These are phyloP conservation scores for Phyllopteryx taeniolatus DNA, from an alignment of 2,113 vertebrate genomes.

Conservation along the genomic window DNA sequence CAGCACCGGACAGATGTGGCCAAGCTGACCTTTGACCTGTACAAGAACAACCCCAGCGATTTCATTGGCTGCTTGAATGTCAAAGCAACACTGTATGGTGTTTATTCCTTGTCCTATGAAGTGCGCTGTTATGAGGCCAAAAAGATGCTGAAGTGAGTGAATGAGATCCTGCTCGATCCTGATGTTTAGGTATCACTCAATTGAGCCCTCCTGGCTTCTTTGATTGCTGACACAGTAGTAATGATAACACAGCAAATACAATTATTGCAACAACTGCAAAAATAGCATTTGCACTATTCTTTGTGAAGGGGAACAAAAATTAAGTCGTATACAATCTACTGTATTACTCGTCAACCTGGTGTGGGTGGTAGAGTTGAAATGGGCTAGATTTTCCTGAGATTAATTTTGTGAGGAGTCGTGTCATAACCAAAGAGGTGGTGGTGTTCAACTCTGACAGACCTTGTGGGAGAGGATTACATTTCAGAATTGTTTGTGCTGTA, in stretches of 20 bases:
- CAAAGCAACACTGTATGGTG: slow-evolving; percentile 88
- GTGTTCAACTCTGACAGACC: slow-evolving; percentile 14
- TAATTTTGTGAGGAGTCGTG: slow-evolving; percentile 44
- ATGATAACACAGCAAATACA: not conserved
- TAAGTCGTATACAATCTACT: not conserved
- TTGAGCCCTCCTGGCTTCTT: too few relatives aligned
- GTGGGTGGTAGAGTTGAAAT: slow-evolving; percentile 22
- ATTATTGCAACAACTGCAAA: not conserved
- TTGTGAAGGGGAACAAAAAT: slow-evolving; percentile 1
- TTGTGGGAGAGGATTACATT: slow-evolving; percentile 41
- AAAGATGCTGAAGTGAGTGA: slow-evolving; percentile 56
- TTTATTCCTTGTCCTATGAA: slow-evolving; percentile 87
- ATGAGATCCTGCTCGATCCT: not conserved
- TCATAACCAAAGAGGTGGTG: slow-evolving; percentile 41
- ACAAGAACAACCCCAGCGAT: slow-evolving; percentile 87
- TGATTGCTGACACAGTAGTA: not conserved
- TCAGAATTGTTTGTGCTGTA: slow-evolving; percentile 19
- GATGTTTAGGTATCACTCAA: not conserved
- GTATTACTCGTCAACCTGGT: not conserved
- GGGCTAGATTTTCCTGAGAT: slow-evolving; percentile 39
- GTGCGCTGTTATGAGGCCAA: slow-evolving; percentile 83
- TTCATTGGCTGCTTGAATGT: slow-evolving; percentile 89
- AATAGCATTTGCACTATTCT: not conserved
- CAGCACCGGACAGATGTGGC: slow-evolving; percentile 83
- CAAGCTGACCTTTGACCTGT: slow-evolving; percentile 86